Evolutionary conservation across 2,113 vertebrate genomes (phyloP), one percentile per base, ranked within the genome.

Genomic region (Silurus meridionalis): DNA sequence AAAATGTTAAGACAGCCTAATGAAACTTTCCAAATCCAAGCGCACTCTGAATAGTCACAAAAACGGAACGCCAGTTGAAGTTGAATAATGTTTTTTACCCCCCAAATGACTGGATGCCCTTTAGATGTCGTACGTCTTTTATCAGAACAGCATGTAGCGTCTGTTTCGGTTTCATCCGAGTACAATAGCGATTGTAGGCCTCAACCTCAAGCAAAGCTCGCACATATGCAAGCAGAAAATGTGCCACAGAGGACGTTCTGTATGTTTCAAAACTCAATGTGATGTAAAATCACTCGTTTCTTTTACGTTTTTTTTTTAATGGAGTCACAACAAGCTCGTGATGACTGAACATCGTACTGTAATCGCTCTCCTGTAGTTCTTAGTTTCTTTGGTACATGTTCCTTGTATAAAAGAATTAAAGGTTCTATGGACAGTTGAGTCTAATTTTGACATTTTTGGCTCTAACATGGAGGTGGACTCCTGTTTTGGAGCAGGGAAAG

Each of bases 61-160:
- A 63, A 63, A 85, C 58, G 66, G 13, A 85, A 52, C 17, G 60
- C 28, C 28, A 2, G 37, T 37, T 37, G 25, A 23, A n/a, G 7
- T 55, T 85, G n/a, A 53, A 23, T 67, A 28, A 50, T 77, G 78
- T 3, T 10, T 61, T 61, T 85, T 48, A 37, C 28, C 28, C 28
- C 28, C 52, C 55, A 19, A 48, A 8, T 79, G 69, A 84, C 55
- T 61, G 87, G 25, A 77, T 85, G 83, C 28, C 83, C 87, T 87
- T 72, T 80, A 11, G 89, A 87, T 90, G 79, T 67, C 14, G 28
- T 37, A 37, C 81, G 14, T 13, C 67, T 69, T 87, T 89, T 82
- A 74, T 88, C 55, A 84, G 85, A 91, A 85, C 89, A 91, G 78
- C 67, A 55, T 88, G 85, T 25, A 50, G 23, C 11, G 25, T 17